Base-by-base conservation (phyloP, 2,113 vertebrate species). In the Grus americana region DNA sequence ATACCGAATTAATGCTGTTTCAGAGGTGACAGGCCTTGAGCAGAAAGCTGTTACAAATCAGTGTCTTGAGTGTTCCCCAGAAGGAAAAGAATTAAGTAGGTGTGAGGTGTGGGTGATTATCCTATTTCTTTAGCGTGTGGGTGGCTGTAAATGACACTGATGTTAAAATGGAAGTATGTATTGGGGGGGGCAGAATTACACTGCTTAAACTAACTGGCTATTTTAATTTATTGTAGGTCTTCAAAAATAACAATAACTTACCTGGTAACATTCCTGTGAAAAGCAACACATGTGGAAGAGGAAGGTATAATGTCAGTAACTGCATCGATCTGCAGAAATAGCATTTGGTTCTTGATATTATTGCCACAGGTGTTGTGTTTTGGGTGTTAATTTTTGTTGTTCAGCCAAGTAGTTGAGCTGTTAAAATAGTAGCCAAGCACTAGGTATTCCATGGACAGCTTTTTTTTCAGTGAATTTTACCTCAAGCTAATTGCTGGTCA, bases 181-280 rank as follows among this genome's bases (percentile, higher is more conserved):
- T 30, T 1, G 2, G 21, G 7, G 50, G 36, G 55, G 62, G 3
- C 15, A 30, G 38, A 19, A 12, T 17, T 76, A 13, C 11, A 46
- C 36, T 90, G 61, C 73, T 65, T 75, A 70, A 90, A 68, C 57
- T 94, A 92, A 95, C 80, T 1, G 2, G 23, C 52, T 95, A 27
- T 90, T 94, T 79, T 82, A 21, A 38, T 89, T 86, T 91, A 52
- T 96, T 87, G 40, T 91, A 94, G 90, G 88, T 93, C 49, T 92
- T 44, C 73, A 84, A 49, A 94, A 93, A 26, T 93, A 94, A 36
- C 62, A 67, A 0, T 94, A 85, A 82, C 75, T 85, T 76, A 44
- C 79, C 71, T 17, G 61, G 42, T 93, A 88, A 80, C 1, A 2
- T 38, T 73, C 50, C 87, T 44, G 73, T 63, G 86, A 66, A 83